A percentile compares a stretch with the other conserved stretches of the same genome.
These are phyloP conservation scores for Semicossyphus pulcher DNA, from an alignment of 2,113 vertebrate species.

Conservation along the genomic window DNA sequence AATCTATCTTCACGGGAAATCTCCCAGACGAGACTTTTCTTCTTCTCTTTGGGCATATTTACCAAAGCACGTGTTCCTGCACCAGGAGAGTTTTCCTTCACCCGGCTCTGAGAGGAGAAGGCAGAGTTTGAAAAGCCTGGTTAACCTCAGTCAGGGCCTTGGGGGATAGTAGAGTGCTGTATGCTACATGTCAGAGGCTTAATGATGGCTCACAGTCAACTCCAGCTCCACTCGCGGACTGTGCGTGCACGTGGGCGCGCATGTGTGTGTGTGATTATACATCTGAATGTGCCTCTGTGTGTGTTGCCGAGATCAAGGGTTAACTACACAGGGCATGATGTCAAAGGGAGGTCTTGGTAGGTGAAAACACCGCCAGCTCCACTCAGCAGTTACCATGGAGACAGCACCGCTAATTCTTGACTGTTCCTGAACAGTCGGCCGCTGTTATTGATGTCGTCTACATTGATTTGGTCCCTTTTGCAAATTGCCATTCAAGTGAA, in stretches of 20 bases:
- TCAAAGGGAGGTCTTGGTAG: constrained; percentile 70
- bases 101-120: constrained; percentile 45
- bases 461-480: constrained; percentile 39
- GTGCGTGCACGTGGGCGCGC: constrained; percentile 2
- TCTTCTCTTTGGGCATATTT: constrained; percentile 5
- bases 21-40: background rate
- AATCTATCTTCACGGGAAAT: constrained; percentile 8
- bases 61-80: constrained; percentile 36
- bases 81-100: constrained; percentile 39
- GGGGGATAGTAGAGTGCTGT: constrained; percentile 60
- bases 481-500: constrained; percentile 29
- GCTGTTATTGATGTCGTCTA: constrained; percentile 36
- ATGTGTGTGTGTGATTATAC: constrained; percentile 31
- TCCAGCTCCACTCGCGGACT: constrained; percentile 38
- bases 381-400: constrained; percentile 76
- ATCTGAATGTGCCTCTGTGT: constrained; percentile 49
- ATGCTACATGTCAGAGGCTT: constrained; percentile 73
- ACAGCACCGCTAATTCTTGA: constrained; percentile 59
- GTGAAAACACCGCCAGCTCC: constrained; percentile 64
- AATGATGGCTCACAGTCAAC: constrained; percentile 75
- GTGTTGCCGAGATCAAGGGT: constrained; percentile 73
- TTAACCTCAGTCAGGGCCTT: constrained; percentile 75
- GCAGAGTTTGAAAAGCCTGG: constrained; percentile 72
- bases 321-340: constrained; percentile 75
- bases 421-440: constrained; percentile 43